These are phyloP conservation scores for Dryadula phaetusa DNA, from an alignment of 2,888 invertebrate species.

Conservation along the genomic window DNA sequence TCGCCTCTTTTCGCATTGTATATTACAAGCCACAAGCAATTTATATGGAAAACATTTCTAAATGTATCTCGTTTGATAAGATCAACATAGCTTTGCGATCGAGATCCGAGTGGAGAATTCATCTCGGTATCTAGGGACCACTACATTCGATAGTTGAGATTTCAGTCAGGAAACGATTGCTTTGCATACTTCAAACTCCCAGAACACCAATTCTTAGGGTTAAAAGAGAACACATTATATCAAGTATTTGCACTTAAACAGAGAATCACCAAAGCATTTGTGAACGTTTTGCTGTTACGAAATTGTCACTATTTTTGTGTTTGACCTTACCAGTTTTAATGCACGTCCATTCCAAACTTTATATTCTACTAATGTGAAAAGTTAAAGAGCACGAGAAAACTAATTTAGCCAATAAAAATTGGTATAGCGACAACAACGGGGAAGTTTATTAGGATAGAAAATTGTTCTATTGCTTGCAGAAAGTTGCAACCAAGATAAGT, in stretches of 20 bases:
- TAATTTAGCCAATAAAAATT: constrained; percentile 43
- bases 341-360: constrained; percentile 19
- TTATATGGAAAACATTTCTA: constrained; percentile 71
- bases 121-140: constrained; percentile 44
- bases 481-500: constrained; percentile 51
- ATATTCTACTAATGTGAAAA: constrained; percentile 21
- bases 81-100: constrained; percentile 51
- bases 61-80: constrained; percentile 65
- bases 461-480: constrained; percentile 46
- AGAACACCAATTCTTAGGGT: constrained; percentile 38
- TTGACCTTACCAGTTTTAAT: background rate
- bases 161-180: constrained; percentile 45
- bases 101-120: constrained; percentile 43
- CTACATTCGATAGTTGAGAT: constrained; percentile 44
- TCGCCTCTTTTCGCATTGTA: constrained; percentile 61
- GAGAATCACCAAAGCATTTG: constrained; percentile 6
- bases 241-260: constrained; percentile 14
- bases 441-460: constrained; percentile 49
- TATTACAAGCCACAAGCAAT: constrained; percentile 65
- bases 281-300: background rate
- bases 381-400: constrained; percentile 33
- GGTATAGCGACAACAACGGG: constrained; percentile 44
- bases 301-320: background rate
- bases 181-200: constrained; percentile 46
- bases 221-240: constrained; percentile 28